Conservation (phyloP, 23 tunicate genomes). For the Halocynthia roretzi region DNA sequence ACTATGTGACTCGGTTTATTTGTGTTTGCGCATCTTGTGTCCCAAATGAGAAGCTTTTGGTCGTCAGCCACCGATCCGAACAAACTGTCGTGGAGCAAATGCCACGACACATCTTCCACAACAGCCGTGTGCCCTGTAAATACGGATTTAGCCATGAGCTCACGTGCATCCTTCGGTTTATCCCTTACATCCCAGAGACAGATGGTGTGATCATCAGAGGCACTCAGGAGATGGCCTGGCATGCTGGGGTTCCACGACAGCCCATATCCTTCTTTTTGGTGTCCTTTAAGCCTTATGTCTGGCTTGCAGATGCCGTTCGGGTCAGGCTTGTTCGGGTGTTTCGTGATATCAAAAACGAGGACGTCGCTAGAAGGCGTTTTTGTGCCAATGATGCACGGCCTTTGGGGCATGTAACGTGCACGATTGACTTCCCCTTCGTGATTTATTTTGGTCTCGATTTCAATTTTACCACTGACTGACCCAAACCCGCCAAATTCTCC, state of each 20-base stretch:
- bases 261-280: conserved; percentile 94
- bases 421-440: conserved; percentile 98
- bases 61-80: conserved; percentile 97
- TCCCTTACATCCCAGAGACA: conserved; percentile 87
- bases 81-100: conserved; percentile 68
- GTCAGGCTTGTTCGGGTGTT: conserved; percentile 82
- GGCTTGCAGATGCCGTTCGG: conserved; percentile 64
- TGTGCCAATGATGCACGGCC: conserved; percentile 80
- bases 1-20: conserved; percentile 64
- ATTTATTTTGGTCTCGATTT: conserved; percentile 74
- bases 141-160: conserved; percentile 44
- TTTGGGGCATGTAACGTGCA: conserved; percentile 91
- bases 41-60: conserved; percentile 88
- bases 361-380: conserved; percentile 97
- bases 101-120: conserved; percentile 92
- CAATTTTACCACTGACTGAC: conserved; percentile 63
- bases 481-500: conserved; percentile 95
- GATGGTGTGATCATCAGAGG: conserved; percentile 90
- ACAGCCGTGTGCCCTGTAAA: conserved; percentile 94
- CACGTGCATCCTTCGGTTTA: conserved; percentile 52
- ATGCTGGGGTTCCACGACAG: conserved; percentile 86
- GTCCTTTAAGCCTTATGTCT: conserved; percentile 76
- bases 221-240: conserved; percentile 67
- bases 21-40: conserved; percentile 38
- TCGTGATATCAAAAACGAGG: conserved; percentile 79